Evolutionary conservation across 2,113 vertebrate genomes (phyloP).

Genomic region (Puntigrus tetrazona): DNA sequence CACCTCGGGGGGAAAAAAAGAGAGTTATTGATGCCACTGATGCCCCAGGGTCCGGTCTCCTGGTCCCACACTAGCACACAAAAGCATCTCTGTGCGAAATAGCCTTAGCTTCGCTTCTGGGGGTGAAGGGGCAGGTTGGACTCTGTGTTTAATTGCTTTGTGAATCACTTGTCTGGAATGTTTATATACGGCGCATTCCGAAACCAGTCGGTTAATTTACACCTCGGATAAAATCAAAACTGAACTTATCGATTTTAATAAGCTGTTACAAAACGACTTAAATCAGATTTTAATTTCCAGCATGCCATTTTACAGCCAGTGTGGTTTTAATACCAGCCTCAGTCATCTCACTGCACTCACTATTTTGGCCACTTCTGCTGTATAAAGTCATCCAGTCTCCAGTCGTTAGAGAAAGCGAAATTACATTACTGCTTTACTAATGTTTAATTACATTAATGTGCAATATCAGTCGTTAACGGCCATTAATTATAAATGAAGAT

Average conservation of each 20-base stretch:
- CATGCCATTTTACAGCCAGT: background rate
- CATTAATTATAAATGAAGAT: slow-evolving; percentile 82
- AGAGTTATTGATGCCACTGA: slow-evolving; percentile 50
- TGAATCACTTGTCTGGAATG: slow-evolving; percentile 7
- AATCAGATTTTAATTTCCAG: background rate
- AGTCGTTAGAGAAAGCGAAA: slow-evolving; percentile 61
- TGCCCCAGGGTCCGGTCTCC: slow-evolving; percentile 66
- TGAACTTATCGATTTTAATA: background rate
- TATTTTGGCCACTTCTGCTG: slow-evolving; percentile 51
- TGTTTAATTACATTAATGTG: slow-evolving; percentile 84
- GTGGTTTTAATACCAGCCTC: slow-evolving; percentile 33
- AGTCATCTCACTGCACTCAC: slow-evolving; percentile 3
- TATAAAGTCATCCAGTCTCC: slow-evolving; percentile 57
- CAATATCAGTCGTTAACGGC: slow-evolving; percentile 77
- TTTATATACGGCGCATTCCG: background rate
- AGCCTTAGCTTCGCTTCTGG: slow-evolving; percentile 64
- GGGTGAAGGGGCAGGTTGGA: slow-evolving; percentile 48
- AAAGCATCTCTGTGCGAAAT: slow-evolving; percentile 67
- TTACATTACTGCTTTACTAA: slow-evolving; percentile 65
- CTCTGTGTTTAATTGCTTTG: slow-evolving; percentile 3
- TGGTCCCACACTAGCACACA: slow-evolving; percentile 68
- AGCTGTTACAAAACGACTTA: background rate
- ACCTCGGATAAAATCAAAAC: background rate
- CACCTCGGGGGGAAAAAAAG: slow-evolving; percentile 67
- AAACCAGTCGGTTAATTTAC: background rate